Evolutionary conservation across 2,888 invertebrate species (phyloP).

Genomic region (Drosophila bunnanda): DNA sequence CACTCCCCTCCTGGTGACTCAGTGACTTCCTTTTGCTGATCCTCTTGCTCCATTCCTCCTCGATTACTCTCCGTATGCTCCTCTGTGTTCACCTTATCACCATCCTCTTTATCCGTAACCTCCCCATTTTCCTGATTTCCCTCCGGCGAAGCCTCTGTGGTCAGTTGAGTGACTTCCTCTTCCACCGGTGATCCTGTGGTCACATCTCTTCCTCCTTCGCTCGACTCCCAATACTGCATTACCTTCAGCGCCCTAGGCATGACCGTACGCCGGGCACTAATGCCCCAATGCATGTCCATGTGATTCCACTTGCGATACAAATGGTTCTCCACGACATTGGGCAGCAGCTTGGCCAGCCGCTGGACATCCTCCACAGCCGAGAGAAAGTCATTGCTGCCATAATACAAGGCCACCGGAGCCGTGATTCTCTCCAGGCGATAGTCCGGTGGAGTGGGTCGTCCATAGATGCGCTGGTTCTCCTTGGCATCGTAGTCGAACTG

Average conservation of each 20-base stretch:
- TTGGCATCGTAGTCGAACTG: conserved; percentile 86
- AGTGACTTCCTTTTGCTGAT: not conserved
- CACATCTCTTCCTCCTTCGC: not conserved
- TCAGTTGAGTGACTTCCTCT: conserved; percentile 1
- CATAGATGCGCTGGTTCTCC: conserved; percentile 85
- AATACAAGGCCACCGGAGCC: conserved; percentile 86
- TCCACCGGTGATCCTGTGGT: not conserved
- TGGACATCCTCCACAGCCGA: conserved; percentile 83
- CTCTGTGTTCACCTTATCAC: not conserved
- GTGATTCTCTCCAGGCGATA: conserved; percentile 85
- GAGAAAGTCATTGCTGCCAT: conserved; percentile 86
- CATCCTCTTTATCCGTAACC: too few species aligned
- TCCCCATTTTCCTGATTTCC: not conserved
- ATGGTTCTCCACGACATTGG: conserved; percentile 68
- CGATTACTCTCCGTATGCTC: not conserved
- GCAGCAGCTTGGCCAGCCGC: conserved; percentile 61
- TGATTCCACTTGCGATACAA: conserved; percentile 77
- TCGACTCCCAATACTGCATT: conserved; percentile 37
- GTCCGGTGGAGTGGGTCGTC: conserved; percentile 83
- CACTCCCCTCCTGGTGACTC: not conserved
- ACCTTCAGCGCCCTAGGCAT: conserved; percentile 66
- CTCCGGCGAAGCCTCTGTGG: not conserved
- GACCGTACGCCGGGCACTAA: conserved; percentile 50
- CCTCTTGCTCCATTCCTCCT: not conserved
- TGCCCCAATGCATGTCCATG: conserved; percentile 70